Base-by-base conservation (phyloP, 2,888 invertebrate species). In the Steromphala cineraria region DNA sequence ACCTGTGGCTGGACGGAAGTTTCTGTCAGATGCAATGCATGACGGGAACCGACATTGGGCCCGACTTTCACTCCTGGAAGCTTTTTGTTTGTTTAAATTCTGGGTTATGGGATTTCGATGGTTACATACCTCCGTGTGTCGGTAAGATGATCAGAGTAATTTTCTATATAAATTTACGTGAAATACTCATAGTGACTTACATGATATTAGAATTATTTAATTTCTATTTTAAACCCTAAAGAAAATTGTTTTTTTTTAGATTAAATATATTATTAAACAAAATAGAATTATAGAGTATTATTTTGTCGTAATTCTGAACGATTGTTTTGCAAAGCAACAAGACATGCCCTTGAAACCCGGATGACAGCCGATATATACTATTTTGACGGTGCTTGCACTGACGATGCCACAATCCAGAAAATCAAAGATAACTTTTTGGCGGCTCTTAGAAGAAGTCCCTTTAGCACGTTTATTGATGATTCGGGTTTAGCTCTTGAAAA, bases 1-100 rank as follows among this genome's bases (percentile, higher is more conserved):
- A 85, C 56, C 74, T 82, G 31, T 85, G 85, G 85, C 24, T 82
- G 8, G 85, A 84, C n/a, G 85, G 85, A 53, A 36, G 67, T 15
- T 84, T 85, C 75, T 85, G 85, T 78, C 85, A 85, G 77, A 79
- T 83, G 67, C 80, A 81, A 21, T 85, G 85, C 21, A 75, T 24
- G 55, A 52, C 36, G 13, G 82, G 82, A 55, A 82, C 80, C 53
- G 84, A 84, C 46, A 62, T 85, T n/a, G 75, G 67, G 28, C 17
- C 17, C 17, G 77, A 75, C 8, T 24, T 21, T 7, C 4, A 10
- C 5, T 53, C 55, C 21, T 24, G 53, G 7, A 46, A 81, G 0
- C 55, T 85, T 56, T 78, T 80, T 56, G 77, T 82, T 0, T 85
- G 85, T 75, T 76, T 53, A 1, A 55, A 81, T n/a, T 55, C 74